Evolutionary conservation across 2,113 vertebrate genomes (phyloP).

Genomic region (Cygnus buccinator): DNA sequence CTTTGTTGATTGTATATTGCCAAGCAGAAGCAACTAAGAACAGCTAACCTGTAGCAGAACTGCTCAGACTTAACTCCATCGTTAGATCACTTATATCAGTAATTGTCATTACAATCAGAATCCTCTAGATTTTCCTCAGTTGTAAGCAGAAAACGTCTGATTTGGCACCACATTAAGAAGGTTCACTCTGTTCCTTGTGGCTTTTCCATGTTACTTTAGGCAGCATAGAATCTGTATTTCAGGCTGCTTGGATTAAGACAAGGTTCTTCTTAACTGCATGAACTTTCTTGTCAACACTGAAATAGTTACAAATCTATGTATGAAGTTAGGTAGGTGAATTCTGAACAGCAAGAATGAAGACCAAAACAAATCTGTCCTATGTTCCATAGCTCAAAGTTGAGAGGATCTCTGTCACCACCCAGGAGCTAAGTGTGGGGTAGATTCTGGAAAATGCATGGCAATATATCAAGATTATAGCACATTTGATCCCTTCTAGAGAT

Average conservation of each 20-base stretch:
- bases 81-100: not conserved
- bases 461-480: too few relatives aligned
- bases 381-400: accelerated
- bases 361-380: not conserved
- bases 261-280: not conserved
- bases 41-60: not conserved
- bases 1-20: not conserved
- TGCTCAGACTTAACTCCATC: not conserved
- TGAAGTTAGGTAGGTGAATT: not conserved
- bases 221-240: not conserved
- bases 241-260: not conserved
- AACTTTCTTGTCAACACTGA: not conserved
- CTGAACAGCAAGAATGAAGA: not conserved
- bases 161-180: not conserved
- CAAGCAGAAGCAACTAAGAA: not conserved
- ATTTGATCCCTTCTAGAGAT: not conserved
- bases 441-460: not conserved
- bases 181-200: not conserved
- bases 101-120: not conserved
- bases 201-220: not conserved
- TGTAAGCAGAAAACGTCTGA: not conserved
- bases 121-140: not conserved
- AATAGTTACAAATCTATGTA: not conserved
- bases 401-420: not conserved
- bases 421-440: not conserved